Evolutionary conservation across 1,140 invertebrate genomes (phyloP), one percentile per base, ranked within the genome.

Genomic region (Danaus plexippus): DNA sequence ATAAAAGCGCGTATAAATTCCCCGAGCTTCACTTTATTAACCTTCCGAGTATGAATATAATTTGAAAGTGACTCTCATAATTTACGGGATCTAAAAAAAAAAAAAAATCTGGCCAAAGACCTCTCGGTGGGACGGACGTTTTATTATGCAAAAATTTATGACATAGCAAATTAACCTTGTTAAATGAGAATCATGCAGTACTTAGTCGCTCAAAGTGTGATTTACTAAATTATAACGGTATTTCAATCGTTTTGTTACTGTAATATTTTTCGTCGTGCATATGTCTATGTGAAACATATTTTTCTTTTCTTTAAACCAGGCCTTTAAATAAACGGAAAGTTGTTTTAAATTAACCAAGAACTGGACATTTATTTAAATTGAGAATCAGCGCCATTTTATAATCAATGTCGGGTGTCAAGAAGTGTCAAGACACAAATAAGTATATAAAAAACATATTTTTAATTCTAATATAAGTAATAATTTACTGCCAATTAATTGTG

Each of bases 21-120:
- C 57, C 51, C 9, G 57, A 54, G 50, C 60, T 57, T 48, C 54
- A 75, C 57, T 69, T 75, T 76, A 77, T 75, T 71, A 72, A 71
- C 65, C 61, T 69, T 51, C 61, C 56, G 51, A 56, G 54, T 66
- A 64, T 62, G 66, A 64, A 67, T 68, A 71, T 73, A 80, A 77
- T 78, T 78, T 80, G 75, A 80, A 71, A 80, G 69, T 69, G 61
- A 65, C 73, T 74, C 62, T 62, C 68, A 67, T 77, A 79, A 77
- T 72, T 77, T 73, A 56, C 53, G 53, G 57, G 50, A 64, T 60
- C 55, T 69, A 61, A 66, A 54, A 57, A 61, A 67, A 54, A 57
- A 61, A 67, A 15, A 52, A 64, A 54, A 63, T 62, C 60, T 46
- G 45, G 55, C 47, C 18, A 41, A 57, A 32, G 55, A 46, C 50